A percentile compares a stretch with the other conserved stretches of the same genome.
phyloP scores from a whole-genome alignment of 2,888 invertebrate genomes.

The Cremastobaeus sp. region DNA sequence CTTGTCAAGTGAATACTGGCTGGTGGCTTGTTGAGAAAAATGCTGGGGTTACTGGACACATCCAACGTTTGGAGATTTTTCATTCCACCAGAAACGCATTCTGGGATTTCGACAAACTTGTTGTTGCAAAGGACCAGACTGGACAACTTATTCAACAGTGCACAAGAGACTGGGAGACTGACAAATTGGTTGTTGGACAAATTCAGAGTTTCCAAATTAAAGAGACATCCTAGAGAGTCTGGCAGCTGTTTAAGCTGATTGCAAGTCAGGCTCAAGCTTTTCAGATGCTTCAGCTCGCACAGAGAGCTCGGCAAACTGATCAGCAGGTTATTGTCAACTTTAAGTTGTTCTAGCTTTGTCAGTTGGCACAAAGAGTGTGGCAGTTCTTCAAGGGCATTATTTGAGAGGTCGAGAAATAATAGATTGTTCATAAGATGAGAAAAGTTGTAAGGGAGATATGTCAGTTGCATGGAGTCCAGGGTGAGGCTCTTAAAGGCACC shows the following conservation, averaged over 20 bases:
- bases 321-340: slow-evolving; percentile 63
- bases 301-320: slow-evolving; percentile 65
- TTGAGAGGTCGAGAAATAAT: slow-evolving; percentile 28
- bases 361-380: slow-evolving; percentile 42
- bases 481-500: slow-evolving; percentile 14
- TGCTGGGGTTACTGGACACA: slow-evolving; percentile 65
- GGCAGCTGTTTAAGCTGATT: slow-evolving; percentile 77
- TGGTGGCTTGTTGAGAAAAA: slow-evolving; percentile 60
- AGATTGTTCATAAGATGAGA: slow-evolving; percentile 31
- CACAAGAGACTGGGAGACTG: slow-evolving; percentile 34
- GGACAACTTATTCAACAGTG: slow-evolving; percentile 57
- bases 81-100: slow-evolving; percentile 66
- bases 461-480: slow-evolving; percentile 24
- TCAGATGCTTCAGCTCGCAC: slow-evolving; percentile 61
- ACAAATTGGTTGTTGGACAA: slow-evolving; percentile 43
- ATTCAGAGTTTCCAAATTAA: slow-evolving; percentile 65
- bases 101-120: slow-evolving; percentile 64
- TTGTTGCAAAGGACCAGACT: slow-evolving; percentile 65
- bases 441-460: slow-evolving; percentile 35
- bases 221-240: slow-evolving; percentile 51
- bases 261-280: slow-evolving; percentile 78
- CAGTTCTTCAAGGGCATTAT: slow-evolving; percentile 44
- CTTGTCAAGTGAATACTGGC: slow-evolving; percentile 64
- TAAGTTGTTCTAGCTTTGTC: slow-evolving; percentile 41
- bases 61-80: slow-evolving; percentile 63